Evolutionary conservation across 2,888 invertebrate genomes (phyloP), one percentile per base, ranked within the genome.

Genomic region (Halictus quadricinctus): DNA sequence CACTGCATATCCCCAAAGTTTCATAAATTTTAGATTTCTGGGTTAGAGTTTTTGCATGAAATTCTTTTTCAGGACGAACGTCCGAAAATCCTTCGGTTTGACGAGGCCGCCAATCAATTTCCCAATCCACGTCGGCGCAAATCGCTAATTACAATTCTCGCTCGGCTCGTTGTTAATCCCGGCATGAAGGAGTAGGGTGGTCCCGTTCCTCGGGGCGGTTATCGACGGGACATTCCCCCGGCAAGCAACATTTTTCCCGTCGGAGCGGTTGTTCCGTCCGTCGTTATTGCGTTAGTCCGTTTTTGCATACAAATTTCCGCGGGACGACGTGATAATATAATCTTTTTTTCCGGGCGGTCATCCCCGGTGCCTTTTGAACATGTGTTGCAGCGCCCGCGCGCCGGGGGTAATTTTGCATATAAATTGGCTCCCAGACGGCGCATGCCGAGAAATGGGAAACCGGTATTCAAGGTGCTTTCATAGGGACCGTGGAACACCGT

Each of bases 351-450:
- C 66, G 66, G 15, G 36, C 69, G n/a, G 80, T 78, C 79, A 76
- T 80, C 83, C 74, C 86, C 41, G 69, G 84, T 83, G 80, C 81
- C 89, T 87, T 89, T 88, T 89, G 89, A 88, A 89, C 88, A 88
- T 88, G 88, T 88, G 88, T 89, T 86, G 81, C 88, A 83, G 77
- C 12, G 64, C 29, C 25, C 43, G 72, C 48, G 75, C 79, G 85
- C 70, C 70, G 75, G 88, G 90, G 66, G 83, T 89, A 89, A 90
- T 89, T 89, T 89, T 90, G 88, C 89, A 89, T 89, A 89, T 89
- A 89, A 89, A 89, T 89, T 89, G 89, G 83, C 88, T 84, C 81
- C 81, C 83, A 85, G 89, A 84, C 88, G 77, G 79, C 81, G 86
- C 81, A 83, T 85, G 87, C 79, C 87, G 87, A 87, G 87, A 87